Evolutionary conservation across 2,113 vertebrate species (phyloP).

Genomic region (Camelus bactrianus): DNA sequence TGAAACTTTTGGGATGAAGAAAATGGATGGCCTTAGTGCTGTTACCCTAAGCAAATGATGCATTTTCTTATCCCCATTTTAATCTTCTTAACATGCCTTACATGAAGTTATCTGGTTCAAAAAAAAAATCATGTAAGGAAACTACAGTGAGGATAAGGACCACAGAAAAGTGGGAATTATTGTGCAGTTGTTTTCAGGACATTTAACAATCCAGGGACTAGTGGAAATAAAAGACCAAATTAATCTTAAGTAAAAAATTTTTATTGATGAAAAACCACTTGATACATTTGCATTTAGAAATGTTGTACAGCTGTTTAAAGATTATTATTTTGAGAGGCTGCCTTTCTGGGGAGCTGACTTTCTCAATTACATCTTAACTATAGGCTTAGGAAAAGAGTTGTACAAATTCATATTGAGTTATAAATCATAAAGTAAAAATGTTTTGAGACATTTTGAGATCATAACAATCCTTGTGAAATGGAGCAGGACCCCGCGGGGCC

Average conservation of each 20-base stretch:
- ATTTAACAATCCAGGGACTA: background rate
- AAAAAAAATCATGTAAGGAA: background rate
- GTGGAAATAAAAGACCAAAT: slow-evolving; percentile 26
- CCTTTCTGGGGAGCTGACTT: background rate
- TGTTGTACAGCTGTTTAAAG: background rate
- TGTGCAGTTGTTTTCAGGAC: background rate
- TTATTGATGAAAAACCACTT: background rate
- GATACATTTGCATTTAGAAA: background rate
- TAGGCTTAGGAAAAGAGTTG: slow-evolving; percentile 18
- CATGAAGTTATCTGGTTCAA: background rate
- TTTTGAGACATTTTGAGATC: background rate
- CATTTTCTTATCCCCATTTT: background rate
- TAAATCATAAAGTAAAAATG: background rate
- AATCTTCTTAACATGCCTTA: slow-evolving; percentile 15
- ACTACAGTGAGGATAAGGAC: background rate
- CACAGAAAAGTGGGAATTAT: background rate
- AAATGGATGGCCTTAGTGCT: background rate
- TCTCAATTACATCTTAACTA: background rate
- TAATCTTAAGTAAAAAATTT: slow-evolving; percentile 30
- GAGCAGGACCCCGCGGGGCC: no score
- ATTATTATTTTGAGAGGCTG: background rate
- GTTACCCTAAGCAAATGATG: background rate
- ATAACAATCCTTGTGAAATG: background rate
- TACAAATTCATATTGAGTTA: slow-evolving; percentile 1
- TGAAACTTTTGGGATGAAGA: background rate